Percentiles rank a stretch among this genome's conserved stretches.
These are phyloP conservation scores for Choloepus hoffmanni DNA, from an alignment of 2,113 vertebrate genomes.

Conservation along the genomic window DNA sequence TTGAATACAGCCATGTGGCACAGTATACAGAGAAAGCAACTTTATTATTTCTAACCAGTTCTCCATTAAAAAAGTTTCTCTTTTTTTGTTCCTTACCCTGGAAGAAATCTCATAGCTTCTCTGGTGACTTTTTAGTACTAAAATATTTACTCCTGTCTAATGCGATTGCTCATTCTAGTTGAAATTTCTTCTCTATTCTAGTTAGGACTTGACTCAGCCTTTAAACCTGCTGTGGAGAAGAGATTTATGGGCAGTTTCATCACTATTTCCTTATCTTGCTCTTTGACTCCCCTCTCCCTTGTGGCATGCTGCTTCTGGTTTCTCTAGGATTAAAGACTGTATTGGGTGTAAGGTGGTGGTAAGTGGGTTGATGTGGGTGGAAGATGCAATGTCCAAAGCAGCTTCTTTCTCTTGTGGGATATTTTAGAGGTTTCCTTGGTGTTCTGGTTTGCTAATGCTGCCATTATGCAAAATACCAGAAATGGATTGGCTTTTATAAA, in stretches of 20 bases:
- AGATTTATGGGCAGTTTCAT: background rate
- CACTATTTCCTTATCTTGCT: background rate
- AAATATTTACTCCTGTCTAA: background rate
- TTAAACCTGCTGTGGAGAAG: background rate
- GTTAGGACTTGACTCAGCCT: background rate
- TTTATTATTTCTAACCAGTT: background rate
- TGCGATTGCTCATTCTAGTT: background rate
- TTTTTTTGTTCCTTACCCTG: fast-evolving
- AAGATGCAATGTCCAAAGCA: background rate
- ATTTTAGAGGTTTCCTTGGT: background rate
- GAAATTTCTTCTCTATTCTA: background rate
- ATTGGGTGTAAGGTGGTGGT: too few relatives aligned
- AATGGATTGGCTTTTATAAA: too few relatives aligned
- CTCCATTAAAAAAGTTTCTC: background rate
- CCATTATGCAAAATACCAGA: too few relatives aligned
- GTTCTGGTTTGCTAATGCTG: too few relatives aligned
- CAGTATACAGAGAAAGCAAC: background rate
- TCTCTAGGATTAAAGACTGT: background rate
- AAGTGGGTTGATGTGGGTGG: background rate
- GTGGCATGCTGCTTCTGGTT: background rate
- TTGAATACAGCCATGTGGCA: background rate
- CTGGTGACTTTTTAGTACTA: background rate
- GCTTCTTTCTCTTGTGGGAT: background rate
- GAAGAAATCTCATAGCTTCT: background rate
- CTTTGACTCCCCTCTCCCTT: background rate